phyloP scores from a whole-genome alignment of 2,888 invertebrate genomes.

The Malthinus flaveolus region DNA sequence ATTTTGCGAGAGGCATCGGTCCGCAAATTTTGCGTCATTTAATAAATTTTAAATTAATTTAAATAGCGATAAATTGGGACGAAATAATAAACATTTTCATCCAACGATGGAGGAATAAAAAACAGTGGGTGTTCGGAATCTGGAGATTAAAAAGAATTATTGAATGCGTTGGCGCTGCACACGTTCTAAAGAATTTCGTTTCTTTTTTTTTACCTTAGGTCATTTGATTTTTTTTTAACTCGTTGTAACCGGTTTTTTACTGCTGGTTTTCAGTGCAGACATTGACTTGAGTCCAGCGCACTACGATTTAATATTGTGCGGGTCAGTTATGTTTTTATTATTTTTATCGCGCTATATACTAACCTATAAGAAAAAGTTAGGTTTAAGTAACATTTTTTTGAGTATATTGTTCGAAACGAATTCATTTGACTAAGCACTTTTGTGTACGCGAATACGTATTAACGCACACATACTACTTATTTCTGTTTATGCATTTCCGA shows the following conservation, averaged over 20 bases:
- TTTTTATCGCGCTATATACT: slow-evolving; percentile 49
- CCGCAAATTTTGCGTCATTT: too few species aligned
- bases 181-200: slow-evolving; percentile 36
- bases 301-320: slow-evolving; percentile 53
- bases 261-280: slow-evolving; percentile 47
- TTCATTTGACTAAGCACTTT: slow-evolving; percentile 22
- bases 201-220: slow-evolving; percentile 44
- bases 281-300: slow-evolving; percentile 38
- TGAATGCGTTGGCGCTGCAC: slow-evolving; percentile 35
- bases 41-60: not conserved
- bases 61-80: not conserved
- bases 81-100: not conserved
- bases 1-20: not conserved
- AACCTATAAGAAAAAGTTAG: slow-evolving; percentile 44
- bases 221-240: slow-evolving; percentile 43
- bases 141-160: slow-evolving; percentile 14
- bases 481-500: not conserved
- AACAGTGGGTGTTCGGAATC: slow-evolving; percentile 14
- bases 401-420: slow-evolving; percentile 13
- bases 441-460: slow-evolving; percentile 7
- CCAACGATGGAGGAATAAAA: slow-evolving; percentile 5
- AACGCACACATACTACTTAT: not conserved
- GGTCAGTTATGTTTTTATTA: slow-evolving; percentile 54
- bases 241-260: slow-evolving; percentile 51
- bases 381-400: not conserved